A percentile compares a stretch with the other conserved stretches of the same genome.
Conservation (phyloP, 1,140 invertebrate species). For the Drosophila yakuba region DNA sequence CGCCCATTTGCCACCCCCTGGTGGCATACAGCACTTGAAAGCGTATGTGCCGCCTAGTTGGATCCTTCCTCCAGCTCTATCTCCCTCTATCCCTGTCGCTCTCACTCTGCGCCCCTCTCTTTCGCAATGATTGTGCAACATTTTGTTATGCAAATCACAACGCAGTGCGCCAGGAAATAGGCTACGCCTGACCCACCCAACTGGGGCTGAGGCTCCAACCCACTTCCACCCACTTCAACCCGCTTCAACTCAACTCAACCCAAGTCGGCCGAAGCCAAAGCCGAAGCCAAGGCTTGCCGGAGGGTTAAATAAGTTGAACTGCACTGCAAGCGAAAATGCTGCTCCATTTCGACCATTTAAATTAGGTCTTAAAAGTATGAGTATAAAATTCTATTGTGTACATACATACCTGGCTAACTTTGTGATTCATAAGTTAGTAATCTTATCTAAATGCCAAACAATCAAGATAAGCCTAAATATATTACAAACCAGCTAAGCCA, state of each 20-base stretch:
- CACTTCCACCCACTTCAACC: not conserved
- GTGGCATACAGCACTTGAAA: slow-evolving; percentile 30
- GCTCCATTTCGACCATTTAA: too few species aligned
- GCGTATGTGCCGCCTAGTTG: slow-evolving; percentile 63
- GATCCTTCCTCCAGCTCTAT: slow-evolving; percentile 48
- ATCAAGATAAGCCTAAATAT: not conserved
- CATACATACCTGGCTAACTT: too few species aligned
- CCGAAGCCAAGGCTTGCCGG: slow-evolving; percentile 12
- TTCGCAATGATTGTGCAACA: slow-evolving; percentile 64
- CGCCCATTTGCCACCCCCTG: not conserved
- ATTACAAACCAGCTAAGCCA: not conserved
- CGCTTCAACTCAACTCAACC: slow-evolving; percentile 26
- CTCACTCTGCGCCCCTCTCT: slow-evolving; percentile 7
- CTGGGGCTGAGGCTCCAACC: slow-evolving; percentile 2
- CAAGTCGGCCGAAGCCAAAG: slow-evolving; percentile 17
- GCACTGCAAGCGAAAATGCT: slow-evolving; percentile 13
- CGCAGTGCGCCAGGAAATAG: slow-evolving; percentile 81
- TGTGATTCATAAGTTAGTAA: not conserved
- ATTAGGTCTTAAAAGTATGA: too few species aligned
- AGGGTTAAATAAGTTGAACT: slow-evolving; percentile 74
- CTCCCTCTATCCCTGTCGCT: not conserved
- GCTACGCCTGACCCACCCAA: slow-evolving; percentile 49
- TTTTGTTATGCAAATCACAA: slow-evolving; percentile 82
- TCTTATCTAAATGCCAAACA: not conserved
- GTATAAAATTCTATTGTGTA: too few species aligned